These are phyloP conservation scores for Semaprochilodus insignis DNA, from an alignment of 2,797 vertebrate species.

Conservation along the genomic window DNA sequence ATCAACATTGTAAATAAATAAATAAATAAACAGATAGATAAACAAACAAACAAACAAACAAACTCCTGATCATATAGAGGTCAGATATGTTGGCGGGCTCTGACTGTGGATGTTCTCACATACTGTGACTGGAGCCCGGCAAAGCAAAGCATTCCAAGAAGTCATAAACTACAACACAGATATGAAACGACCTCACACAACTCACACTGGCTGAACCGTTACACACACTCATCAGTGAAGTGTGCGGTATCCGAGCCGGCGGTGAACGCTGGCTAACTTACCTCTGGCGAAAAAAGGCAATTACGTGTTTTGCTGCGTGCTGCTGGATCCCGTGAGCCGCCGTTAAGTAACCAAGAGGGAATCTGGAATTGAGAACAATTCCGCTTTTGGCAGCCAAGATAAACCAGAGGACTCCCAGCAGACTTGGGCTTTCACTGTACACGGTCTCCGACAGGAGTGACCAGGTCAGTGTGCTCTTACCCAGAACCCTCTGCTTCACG, in stretches of 20 bases:
- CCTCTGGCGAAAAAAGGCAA: conserved; percentile 34
- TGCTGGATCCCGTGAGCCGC: conserved; percentile 40
- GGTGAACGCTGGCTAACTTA: conserved; percentile 60
- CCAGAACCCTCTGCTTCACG: conserved; percentile 23
- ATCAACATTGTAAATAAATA: no score
- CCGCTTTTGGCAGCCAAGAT: conserved; percentile 29
- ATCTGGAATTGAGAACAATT: conserved; percentile 31
- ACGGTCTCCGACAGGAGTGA: conserved; percentile 24
- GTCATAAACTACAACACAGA: conserved; percentile 49
- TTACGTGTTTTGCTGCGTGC: conserved; percentile 40
- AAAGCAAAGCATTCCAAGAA: conserved; percentile 52
- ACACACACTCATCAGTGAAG: background rate
- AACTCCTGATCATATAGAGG: no score
- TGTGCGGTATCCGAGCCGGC: conserved; percentile 50
- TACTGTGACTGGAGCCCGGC: conserved; percentile 47
- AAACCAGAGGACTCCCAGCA: conserved; percentile 24
- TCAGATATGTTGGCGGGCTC: no score
- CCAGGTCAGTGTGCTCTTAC: conserved; percentile 33
- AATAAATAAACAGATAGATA: no score
- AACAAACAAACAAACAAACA: no score
- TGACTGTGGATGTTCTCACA: no score
- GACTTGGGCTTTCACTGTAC: conserved; percentile 37
- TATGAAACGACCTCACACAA: conserved; percentile 39
- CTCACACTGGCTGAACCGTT: background rate
- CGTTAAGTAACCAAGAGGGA: conserved; percentile 37